phyloP scores from a whole-genome alignment of 2,797 vertebrate species.

The Novumbra hubbsi region DNA sequence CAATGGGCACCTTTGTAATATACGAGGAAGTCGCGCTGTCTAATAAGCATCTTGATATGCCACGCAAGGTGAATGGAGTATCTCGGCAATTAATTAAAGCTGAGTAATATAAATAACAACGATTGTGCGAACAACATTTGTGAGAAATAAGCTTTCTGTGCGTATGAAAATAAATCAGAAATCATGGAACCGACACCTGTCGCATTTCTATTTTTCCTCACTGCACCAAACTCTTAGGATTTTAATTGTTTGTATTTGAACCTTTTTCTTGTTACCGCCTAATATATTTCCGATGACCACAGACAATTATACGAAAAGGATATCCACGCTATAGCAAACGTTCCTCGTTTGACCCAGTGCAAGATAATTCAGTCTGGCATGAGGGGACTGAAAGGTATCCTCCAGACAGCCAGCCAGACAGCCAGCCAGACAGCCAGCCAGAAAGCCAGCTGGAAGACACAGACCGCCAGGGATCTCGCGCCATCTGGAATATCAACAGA shows the following conservation, averaged over 20 bases:
- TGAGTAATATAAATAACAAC: too few species aligned
- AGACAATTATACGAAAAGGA: background rate
- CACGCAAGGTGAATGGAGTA: too few species aligned
- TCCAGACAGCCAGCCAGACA: slow-evolving; percentile 11
- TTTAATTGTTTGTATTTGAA: background rate
- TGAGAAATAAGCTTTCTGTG: too few species aligned
- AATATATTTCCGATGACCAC: background rate
- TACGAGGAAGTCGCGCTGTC: too few species aligned
- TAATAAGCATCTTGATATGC: too few species aligned
- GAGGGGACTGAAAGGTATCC: slow-evolving; percentile 22
- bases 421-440: slow-evolving; percentile 33
- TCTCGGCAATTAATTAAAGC: too few species aligned
- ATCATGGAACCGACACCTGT: too few species aligned
- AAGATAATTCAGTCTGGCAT: slow-evolving; percentile 32
- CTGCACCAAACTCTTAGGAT: background rate
- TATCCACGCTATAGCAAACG: background rate
- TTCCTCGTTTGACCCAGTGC: slow-evolving; percentile 12
- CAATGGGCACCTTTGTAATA: too few species aligned
- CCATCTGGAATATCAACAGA: slow-evolving; percentile 42
- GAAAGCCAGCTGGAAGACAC: slow-evolving; percentile 38
- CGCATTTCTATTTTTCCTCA: too few species aligned
- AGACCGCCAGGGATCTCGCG: slow-evolving; percentile 30
- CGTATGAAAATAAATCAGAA: too few species aligned
- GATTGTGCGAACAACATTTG: too few species aligned
- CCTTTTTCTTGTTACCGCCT: background rate